Conservation (phyloP, 2,888 invertebrate species). For the Tiphia femorata region DNA sequence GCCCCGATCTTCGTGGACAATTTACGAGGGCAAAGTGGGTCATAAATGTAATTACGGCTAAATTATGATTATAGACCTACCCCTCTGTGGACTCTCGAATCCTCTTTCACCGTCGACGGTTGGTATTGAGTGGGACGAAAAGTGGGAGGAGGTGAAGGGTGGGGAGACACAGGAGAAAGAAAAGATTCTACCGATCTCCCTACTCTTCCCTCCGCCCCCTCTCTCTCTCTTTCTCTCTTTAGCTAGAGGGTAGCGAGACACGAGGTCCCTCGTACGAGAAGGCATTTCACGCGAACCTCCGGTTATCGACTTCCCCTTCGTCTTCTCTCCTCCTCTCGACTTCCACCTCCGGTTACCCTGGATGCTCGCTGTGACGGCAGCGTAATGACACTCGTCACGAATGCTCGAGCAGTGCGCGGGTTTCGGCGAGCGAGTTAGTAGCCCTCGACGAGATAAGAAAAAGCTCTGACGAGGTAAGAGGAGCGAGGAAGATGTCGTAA, state of each 20-base stretch:
- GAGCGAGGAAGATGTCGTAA: too few species aligned
- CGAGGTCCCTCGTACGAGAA: too few species aligned
- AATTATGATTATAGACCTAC: conserved; percentile 66
- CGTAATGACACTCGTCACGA: background rate
- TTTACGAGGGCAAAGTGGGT: conserved; percentile 66
- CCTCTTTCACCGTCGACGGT: background rate
- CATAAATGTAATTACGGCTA: conserved; percentile 66
- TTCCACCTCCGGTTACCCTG: background rate
- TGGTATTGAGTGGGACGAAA: background rate
- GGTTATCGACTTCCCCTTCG: too few species aligned
- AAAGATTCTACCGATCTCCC: too few species aligned
- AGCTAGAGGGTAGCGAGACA: too few species aligned
- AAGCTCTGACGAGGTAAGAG: too few species aligned
- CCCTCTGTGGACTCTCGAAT: conserved; percentile 24
- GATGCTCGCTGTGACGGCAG: background rate
- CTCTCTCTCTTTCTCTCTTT: conserved; percentile 7
- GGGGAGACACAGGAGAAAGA: background rate
- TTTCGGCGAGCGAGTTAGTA: too few species aligned
- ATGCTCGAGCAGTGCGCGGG: conserved; percentile 8
- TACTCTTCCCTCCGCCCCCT: too few species aligned
- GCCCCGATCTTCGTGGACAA: conserved; percentile 58
- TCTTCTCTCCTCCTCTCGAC: background rate
- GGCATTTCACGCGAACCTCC: too few species aligned
- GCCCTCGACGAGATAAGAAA: too few species aligned
- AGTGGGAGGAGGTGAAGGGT: background rate